These are phyloP conservation scores for Malachius bipustulatus DNA, from an alignment of 2,888 invertebrate genomes.

Conservation along the genomic window DNA sequence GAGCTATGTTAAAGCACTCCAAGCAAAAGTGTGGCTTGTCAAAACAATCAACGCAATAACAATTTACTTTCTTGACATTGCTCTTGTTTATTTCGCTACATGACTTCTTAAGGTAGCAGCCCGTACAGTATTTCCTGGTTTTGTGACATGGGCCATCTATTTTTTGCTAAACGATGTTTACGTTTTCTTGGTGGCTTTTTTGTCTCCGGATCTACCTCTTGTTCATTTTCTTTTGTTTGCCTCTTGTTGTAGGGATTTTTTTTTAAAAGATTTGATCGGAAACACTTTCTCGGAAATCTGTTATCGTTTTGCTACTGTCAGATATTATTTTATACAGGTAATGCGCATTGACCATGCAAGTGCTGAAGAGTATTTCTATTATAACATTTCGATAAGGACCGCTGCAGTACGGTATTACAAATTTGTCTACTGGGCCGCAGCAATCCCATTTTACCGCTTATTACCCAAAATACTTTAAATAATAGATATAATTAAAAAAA, in stretches of 20 bases:
- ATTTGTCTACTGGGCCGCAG: too few species aligned
- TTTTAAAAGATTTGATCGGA: not conserved
- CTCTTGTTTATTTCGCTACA: not conserved
- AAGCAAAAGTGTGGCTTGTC: not conserved
- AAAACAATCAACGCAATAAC: not conserved
- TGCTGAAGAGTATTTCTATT: constrained; percentile 10
- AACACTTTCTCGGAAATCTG: not conserved
- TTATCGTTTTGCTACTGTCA: not conserved
- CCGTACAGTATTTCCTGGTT: not conserved
- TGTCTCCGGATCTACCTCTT: not conserved
- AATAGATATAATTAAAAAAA: too few species aligned
- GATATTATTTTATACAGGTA: not conserved
- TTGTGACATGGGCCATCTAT: not conserved
- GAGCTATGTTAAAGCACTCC: not conserved
- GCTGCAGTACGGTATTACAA: too few species aligned
- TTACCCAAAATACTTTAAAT: too few species aligned
- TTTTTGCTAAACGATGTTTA: constrained; percentile 1
- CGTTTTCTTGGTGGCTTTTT: not conserved
- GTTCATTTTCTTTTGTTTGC: not conserved
- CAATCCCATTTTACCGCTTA: too few species aligned
- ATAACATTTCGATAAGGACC: constrained; percentile 14
- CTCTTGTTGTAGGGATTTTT: not conserved
- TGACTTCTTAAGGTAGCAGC: not conserved
- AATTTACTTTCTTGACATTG: not conserved
- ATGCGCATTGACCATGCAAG: constrained; percentile 2